phyloP scores from a whole-genome alignment of 1,140 invertebrate species.

The Glossosoma conforme region DNA sequence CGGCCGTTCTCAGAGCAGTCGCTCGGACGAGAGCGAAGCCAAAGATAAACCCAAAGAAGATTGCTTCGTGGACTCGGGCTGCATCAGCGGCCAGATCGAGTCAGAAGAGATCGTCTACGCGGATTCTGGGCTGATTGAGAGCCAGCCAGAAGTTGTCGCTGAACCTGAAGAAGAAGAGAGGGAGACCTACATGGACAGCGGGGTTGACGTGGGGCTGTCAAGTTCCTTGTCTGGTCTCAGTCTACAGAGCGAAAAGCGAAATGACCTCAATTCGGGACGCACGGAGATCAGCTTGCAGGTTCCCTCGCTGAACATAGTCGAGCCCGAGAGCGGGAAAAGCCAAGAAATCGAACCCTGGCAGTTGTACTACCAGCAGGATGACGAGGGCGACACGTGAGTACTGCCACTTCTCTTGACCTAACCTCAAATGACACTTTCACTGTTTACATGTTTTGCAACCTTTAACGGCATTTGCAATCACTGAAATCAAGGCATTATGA shows the following conservation, averaged over 20 bases:
- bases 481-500: no score
- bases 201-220: constrained; percentile 49
- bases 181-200: constrained; percentile 46
- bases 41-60: constrained; percentile 11
- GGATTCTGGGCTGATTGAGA: constrained; percentile 4
- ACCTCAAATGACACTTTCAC: no score
- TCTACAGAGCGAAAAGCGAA: constrained; percentile 37
- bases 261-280: constrained; percentile 33
- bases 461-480: no score
- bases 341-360: constrained; percentile 39
- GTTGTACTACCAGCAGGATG: constrained; percentile 54
- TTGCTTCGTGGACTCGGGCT: constrained; percentile 20
- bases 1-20: no score
- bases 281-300: constrained; percentile 18
- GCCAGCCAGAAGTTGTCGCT: constrained; percentile 2
- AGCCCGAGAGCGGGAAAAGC: constrained; percentile 7
- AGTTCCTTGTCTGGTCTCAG: constrained; percentile 50
- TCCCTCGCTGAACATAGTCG: constrained; percentile 16
- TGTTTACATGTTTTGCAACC: no score
- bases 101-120: constrained; percentile 3
- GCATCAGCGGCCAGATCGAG: constrained; percentile 10
- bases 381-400: constrained; percentile 65
- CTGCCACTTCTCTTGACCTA: not conserved
- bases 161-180: constrained; percentile 8
- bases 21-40: no score